Percentiles rank a stretch among this genome's conserved stretches.
phyloP scores from a whole-genome alignment of 2,888 invertebrate genomes.

The Nomada fucata region DNA sequence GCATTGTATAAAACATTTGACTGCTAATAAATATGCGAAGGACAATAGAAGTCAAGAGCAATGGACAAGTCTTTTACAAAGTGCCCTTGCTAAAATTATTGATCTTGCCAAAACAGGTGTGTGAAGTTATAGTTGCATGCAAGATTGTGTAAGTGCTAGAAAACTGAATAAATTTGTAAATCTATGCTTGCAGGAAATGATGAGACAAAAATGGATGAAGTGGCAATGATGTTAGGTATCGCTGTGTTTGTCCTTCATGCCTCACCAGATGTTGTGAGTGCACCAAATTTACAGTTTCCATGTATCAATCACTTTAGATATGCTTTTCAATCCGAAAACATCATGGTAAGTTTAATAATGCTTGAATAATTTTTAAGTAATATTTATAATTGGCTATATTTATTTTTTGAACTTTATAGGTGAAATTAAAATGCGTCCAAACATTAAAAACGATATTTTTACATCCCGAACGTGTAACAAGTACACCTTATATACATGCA shows the following conservation, averaged over 20 bases:
- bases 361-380: conserved; percentile 19
- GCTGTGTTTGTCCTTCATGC: conserved; percentile 95
- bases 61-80: conserved; percentile 94
- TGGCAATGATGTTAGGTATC: conserved; percentile 94
- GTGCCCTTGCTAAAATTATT: conserved; percentile 94
- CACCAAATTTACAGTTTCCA: conserved; percentile 94
- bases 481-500: conserved; percentile 92
- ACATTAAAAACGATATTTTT: conserved; percentile 91
- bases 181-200: conserved; percentile 85
- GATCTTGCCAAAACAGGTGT: conserved; percentile 94
- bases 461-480: conserved; percentile 89
- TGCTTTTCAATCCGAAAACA: conserved; percentile 89
- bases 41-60: conserved; percentile 87
- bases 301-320: conserved; percentile 96
- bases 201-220: conserved; percentile 92
- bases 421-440: conserved; percentile 92
- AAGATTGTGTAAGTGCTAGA: not conserved
- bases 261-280: conserved; percentile 90
- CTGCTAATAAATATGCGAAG: conserved; percentile 88
- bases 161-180: conserved; percentile 54
- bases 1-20: conserved; percentile 90
- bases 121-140: not conserved
- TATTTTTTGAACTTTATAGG: conserved; percentile 83
- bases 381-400: conserved; percentile 15
- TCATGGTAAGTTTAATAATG: conserved; percentile 83